Evolutionary conservation across 2,797 vertebrate genomes (phyloP).

Genomic region (Remorina albescens): DNA sequence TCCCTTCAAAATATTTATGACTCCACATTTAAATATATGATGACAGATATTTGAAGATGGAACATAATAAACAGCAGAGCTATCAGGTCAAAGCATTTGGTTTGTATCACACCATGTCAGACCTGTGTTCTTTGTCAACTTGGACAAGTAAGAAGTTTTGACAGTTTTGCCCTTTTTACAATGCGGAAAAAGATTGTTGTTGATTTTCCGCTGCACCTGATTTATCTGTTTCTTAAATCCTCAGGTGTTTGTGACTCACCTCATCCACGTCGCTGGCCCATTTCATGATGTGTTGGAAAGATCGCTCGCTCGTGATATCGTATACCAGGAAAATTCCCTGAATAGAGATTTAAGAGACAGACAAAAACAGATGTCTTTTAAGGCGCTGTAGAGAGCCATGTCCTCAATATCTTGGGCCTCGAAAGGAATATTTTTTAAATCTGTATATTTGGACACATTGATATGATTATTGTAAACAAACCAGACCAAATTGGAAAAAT

Average conservation of each 20-base stretch:
- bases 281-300: constrained; percentile 99
- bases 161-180: constrained; percentile 22
- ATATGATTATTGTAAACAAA: constrained; percentile 28
- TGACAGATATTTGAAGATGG: constrained; percentile 37
- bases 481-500: constrained; percentile 21
- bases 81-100: constrained; percentile 27
- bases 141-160: constrained; percentile 7
- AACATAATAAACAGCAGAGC: constrained; percentile 15
- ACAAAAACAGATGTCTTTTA: not conserved
- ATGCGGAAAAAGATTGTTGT: not conserved
- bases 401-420: not conserved
- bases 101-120: constrained; percentile 31
- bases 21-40: constrained; percentile 1
- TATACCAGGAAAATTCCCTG: constrained; percentile 94
- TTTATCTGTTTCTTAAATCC: constrained; percentile 35
- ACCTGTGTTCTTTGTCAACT: constrained; percentile 31
- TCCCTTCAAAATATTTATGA: constrained; percentile 4
- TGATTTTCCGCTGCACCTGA: constrained; percentile 5
- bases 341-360: not conserved
- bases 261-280: constrained; percentile 99
- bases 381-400: not conserved
- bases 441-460: not conserved
- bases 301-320: constrained; percentile 96
- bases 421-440: constrained; percentile 8
- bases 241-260: constrained; percentile 79